Evolutionary conservation across 2,888 invertebrate genomes (phyloP), one percentile per base, ranked within the genome.

Genomic region (Acleris sparsana): DNA sequence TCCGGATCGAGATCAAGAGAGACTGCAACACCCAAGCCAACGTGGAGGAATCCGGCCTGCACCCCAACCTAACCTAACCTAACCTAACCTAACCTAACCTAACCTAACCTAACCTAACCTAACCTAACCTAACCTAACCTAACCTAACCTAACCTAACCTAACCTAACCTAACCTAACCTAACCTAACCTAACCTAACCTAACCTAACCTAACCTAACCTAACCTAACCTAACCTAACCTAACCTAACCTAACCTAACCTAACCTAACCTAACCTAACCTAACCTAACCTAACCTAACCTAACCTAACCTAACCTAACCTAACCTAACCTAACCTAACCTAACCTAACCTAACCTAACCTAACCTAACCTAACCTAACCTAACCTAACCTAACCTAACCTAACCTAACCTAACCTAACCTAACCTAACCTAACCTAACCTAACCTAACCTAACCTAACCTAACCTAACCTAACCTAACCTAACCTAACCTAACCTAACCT

Each of bases 141-240:
- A 55, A 55, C 55, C 55, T 62, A 67, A 67, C 67, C 67, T 67
- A 67, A 67, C 67, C 67, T 62, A 67, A 67, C 67, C 67, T 67
- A 67, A 67, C 67, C 65, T 65, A 65, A 65, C 65, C 59, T 59
- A 59, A 59, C 62, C 55, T 55, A 55, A 55, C 55, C 55, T 55
- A 49, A 55, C 55, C 55, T 55, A 55, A 55, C 55, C 55, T 55
- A 55, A 55, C 55, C 55, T 62, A 62, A 62, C 62, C 65, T 65
- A 66, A 56, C 65, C 59, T 59, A 59, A 59, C 59, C 59, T 61
- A 61, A 61, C 61, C 61, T 61, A 61, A 61, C 61, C 61, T 61
- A 61, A 61, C 61, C 61, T 61, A 61, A 61, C 61, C 61, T 61
- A 61, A 61, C 61, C 61, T 61, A 61, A 61, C 61, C 61, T 61